Percentiles rank a stretch among this genome's conserved stretches.
Evolutionary conservation across 2,888 invertebrate species (phyloP).

Genomic region (Lasioglossum morio): DNA sequence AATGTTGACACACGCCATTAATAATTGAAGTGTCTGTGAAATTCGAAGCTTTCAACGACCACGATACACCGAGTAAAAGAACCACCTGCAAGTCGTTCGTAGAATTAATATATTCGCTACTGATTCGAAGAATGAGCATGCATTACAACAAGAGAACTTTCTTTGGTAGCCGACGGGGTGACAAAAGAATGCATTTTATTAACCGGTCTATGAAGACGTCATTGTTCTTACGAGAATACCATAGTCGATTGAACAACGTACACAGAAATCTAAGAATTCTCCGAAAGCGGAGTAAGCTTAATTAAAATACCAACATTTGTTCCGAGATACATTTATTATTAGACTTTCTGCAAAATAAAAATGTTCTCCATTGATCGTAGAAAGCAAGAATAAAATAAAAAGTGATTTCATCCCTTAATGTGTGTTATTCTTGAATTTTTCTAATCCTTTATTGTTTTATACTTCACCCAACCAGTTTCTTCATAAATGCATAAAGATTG

Average conservation of each 20-base stretch:
- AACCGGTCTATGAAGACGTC: slow-evolving; percentile 35
- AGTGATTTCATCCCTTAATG: too few relatives aligned
- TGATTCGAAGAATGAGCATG: slow-evolving; percentile 68
- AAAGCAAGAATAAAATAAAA: too few relatives aligned
- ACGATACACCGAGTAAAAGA: background rate
- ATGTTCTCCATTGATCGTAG: too few relatives aligned
- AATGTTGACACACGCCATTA: slow-evolving; percentile 27
- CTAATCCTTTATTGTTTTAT: too few relatives aligned
- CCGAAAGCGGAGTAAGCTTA: slow-evolving; percentile 63
- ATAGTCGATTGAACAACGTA: slow-evolving; percentile 46
- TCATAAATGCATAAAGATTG: too few relatives aligned
- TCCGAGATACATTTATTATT: too few relatives aligned
- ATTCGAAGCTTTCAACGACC: slow-evolving; percentile 67
- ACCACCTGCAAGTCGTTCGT: slow-evolving; percentile 28
- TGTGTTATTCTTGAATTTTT: too few relatives aligned
- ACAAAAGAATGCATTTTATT: slow-evolving; percentile 51
- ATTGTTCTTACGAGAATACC: slow-evolving; percentile 59
- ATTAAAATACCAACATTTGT: slow-evolving; percentile 48
- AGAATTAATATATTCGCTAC: slow-evolving; percentile 22
- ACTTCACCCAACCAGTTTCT: too few relatives aligned
- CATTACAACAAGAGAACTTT: slow-evolving; percentile 42
- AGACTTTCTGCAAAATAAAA: too few relatives aligned
- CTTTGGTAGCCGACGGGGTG: background rate
- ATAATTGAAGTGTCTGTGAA: slow-evolving; percentile 70
- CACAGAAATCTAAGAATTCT: slow-evolving; percentile 63